Conservation (phyloP, 2,797 vertebrate genomes). For the Ficedula albicollis region DNA sequence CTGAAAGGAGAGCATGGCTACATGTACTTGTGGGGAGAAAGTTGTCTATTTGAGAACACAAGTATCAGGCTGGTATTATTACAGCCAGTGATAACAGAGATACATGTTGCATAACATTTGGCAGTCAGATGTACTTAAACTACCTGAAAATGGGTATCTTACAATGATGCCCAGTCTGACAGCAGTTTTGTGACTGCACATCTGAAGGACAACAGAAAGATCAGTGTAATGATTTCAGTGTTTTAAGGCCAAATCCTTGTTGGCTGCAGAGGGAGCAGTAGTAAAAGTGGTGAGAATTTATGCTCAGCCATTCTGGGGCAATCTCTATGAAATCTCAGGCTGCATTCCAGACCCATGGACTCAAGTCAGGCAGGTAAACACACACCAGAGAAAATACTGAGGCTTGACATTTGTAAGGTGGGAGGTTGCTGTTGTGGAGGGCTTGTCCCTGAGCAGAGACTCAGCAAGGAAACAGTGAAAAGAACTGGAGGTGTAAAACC, state of each 20-base stretch:
- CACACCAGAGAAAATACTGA: background rate
- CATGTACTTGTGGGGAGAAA: background rate
- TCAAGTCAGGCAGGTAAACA: background rate
- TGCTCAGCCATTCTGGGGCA: background rate
- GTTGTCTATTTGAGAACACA: background rate
- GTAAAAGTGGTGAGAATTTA: background rate
- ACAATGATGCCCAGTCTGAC: background rate
- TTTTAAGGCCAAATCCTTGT: background rate
- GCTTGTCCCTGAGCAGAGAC: background rate
- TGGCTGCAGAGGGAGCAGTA: background rate
- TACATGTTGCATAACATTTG: background rate
- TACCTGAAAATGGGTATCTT: background rate
- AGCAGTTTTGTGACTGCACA: background rate
- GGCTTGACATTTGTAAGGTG: background rate
- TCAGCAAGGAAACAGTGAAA: background rate
- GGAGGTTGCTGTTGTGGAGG: background rate
- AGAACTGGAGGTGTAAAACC: background rate
- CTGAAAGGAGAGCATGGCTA: background rate
- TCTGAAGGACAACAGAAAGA: background rate
- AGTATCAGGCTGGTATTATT: background rate
- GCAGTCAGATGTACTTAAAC: background rate
- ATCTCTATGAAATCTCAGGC: background rate
- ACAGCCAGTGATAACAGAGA: background rate
- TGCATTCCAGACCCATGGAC: background rate
- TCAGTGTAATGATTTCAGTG: background rate